Conservation (phyloP, 2,113 vertebrate species). For the Campylomormyrus tamandua region DNA sequence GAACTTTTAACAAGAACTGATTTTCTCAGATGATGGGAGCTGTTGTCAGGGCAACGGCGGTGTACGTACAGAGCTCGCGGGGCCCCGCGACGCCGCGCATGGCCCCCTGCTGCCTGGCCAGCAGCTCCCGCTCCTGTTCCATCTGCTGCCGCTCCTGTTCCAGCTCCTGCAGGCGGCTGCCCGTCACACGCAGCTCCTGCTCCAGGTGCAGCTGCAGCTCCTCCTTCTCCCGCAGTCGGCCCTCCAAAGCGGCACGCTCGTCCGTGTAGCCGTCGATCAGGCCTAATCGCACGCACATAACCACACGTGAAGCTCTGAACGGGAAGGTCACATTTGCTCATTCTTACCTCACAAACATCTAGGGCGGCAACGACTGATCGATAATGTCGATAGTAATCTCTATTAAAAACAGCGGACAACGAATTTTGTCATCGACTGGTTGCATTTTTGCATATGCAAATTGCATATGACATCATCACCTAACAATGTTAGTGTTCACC, state of each 20-base stretch:
- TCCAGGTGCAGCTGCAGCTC: constrained; percentile 76
- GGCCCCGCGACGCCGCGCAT: constrained; percentile 75
- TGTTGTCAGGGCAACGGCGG: neutral
- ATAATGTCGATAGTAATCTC: neutral
- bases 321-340: neutral
- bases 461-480: neutral
- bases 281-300: constrained; percentile 48
- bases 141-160: constrained; percentile 79
- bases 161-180: constrained; percentile 79
- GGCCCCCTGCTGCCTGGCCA: constrained; percentile 80
- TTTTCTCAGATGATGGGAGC: neutral
- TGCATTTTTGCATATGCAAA: neutral
- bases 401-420: neutral
- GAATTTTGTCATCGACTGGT: neutral
- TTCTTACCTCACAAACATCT: neutral
- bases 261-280: constrained; percentile 88
- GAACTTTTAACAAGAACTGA: neutral
- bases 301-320: neutral
- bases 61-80: constrained; percentile 83
- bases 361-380: neutral
- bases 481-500: neutral
- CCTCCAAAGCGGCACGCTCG: constrained; percentile 76
- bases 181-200: constrained; percentile 75
- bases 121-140: constrained; percentile 74
- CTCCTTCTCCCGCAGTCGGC: constrained; percentile 76